A percentile compares a stretch with the other conserved stretches of the same genome.
phyloP scores from a whole-genome alignment of 92 coral and sea anemone genomes.

The Phenganax subtilis region DNA sequence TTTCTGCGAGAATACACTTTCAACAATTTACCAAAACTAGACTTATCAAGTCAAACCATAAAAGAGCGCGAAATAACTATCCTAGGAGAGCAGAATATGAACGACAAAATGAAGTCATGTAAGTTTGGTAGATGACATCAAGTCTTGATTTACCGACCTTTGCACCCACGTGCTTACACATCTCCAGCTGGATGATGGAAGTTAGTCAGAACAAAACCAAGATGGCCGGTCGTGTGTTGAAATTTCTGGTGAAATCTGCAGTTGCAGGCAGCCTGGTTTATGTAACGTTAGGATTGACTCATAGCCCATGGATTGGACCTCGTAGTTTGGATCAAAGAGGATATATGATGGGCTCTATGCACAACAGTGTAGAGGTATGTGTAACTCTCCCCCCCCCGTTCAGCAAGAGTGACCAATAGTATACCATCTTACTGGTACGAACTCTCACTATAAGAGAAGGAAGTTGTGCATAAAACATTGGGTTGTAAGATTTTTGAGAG shows the following conservation, averaged over 20 bases:
- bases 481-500: too few species aligned
- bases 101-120: not conserved
- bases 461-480: too few species aligned
- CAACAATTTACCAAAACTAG: too few species aligned
- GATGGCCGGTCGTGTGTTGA: constrained; percentile 24
- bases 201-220: not conserved
- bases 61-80: too few species aligned
- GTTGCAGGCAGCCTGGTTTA: constrained; percentile 33
- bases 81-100: too few species aligned
- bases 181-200: not conserved
- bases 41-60: too few species aligned
- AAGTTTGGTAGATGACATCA: not conserved
- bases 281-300: not conserved
- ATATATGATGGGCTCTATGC: not conserved
- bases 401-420: not conserved
- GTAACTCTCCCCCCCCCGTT: not conserved
- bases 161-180: not conserved
- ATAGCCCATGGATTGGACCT: constrained; percentile 22
- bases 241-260: constrained; percentile 23
- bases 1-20: too few species aligned
- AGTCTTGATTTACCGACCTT: not conserved
- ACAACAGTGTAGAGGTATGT: not conserved
- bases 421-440: not conserved
- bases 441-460: not conserved
- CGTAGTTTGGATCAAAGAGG: not conserved